phyloP scores from a whole-genome alignment of 2,113 vertebrate species.

The Hystrix cristata region DNA sequence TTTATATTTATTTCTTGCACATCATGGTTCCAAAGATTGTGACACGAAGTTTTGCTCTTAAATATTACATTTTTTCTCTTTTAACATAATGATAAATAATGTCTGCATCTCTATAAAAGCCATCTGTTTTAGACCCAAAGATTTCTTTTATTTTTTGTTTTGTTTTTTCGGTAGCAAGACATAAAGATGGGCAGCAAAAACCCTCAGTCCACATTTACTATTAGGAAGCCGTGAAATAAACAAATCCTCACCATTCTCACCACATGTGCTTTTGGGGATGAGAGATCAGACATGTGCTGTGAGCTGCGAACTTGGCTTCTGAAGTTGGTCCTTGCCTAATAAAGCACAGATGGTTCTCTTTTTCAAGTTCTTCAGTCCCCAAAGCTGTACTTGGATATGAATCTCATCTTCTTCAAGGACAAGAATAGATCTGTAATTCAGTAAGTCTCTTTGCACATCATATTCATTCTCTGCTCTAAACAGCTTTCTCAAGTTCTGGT shows the following conservation, averaged over 20 bases:
- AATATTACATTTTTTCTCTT: constrained; percentile 30
- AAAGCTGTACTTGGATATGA: constrained; percentile 39
- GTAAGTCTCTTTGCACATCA: neutral
- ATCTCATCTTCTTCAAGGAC: constrained; percentile 43
- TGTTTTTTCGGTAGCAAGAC: constrained; percentile 12
- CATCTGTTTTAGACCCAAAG: constrained; percentile 47
- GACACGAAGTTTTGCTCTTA: constrained; percentile 60
- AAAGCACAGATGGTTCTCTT: constrained; percentile 63
- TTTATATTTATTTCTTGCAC: constrained; percentile 18
- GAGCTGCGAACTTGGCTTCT: constrained; percentile 69
- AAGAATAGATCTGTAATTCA: constrained; percentile 37
- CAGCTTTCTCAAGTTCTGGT: neutral
- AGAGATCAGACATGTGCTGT: constrained; percentile 50
- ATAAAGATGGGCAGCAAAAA: neutral
- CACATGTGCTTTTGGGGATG: constrained; percentile 62
- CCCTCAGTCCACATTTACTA: constrained; percentile 13
- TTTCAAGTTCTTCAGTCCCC: neutral
- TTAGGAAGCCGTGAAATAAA: constrained; percentile 62
- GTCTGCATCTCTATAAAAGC: constrained; percentile 59
- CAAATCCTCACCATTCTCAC: constrained; percentile 51
- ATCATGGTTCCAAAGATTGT: constrained; percentile 39
- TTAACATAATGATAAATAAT: constrained; percentile 12
- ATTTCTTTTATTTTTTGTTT: neutral
- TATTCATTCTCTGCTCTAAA: neutral
- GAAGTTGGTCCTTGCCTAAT: constrained; percentile 67